These are phyloP conservation scores for Neoscelio sp. DNA, from an alignment of 2,888 invertebrate species.

Conservation along the genomic window DNA sequence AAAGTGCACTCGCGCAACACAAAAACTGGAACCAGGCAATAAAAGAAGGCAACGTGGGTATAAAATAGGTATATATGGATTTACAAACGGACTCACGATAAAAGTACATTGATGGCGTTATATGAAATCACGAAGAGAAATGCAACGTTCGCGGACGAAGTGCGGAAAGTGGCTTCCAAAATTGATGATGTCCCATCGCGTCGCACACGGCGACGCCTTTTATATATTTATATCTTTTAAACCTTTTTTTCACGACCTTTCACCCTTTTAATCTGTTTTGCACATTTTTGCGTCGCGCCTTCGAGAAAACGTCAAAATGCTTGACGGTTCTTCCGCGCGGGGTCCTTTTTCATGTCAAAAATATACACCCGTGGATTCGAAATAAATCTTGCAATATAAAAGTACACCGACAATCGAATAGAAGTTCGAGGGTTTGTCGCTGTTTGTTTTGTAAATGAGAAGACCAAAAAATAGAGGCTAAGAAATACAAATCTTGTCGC, in stretches of 20 bases:
- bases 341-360: too few relatives aligned
- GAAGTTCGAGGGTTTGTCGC: background rate
- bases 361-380: constrained; percentile 24
- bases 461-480: background rate
- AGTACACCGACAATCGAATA: constrained; percentile 10
- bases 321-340: constrained; percentile 7
- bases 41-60: constrained; percentile 35
- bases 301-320: constrained; percentile 13
- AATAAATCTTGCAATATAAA: constrained; percentile 26
- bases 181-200: constrained; percentile 58
- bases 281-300: constrained; percentile 10
- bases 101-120: constrained; percentile 82
- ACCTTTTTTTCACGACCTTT: constrained; percentile 23
- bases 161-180: constrained; percentile 75
- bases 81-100: constrained; percentile 82
- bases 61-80: constrained; percentile 79
- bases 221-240: constrained; percentile 38
- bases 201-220: constrained; percentile 22
- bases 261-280: constrained; percentile 23
- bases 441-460: background rate
- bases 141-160: constrained; percentile 80
- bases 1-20: constrained; percentile 3
- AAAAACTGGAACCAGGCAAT: constrained; percentile 17
- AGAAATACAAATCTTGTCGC: too few relatives aligned
- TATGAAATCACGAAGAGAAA: constrained; percentile 82